Conservation (phyloP, 2,888 invertebrate genomes). For the Mylabris sibirica region DNA sequence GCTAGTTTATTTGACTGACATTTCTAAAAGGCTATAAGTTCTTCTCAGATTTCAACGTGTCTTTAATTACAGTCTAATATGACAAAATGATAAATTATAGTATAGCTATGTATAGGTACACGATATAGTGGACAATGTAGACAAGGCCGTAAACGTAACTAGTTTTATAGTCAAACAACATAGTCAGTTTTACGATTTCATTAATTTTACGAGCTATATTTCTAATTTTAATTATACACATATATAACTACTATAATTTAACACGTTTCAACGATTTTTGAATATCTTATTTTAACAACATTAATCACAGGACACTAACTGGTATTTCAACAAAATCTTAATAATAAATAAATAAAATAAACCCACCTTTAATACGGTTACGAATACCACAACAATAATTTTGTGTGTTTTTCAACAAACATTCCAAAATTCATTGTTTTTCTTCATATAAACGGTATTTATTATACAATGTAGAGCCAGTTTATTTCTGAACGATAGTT, state of each 20-base stretch:
- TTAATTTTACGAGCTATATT: slow-evolving; percentile 13
- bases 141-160: slow-evolving; percentile 5
- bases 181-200: slow-evolving; percentile 7
- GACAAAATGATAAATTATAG: slow-evolving; percentile 14
- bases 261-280: slow-evolving; percentile 3
- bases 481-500: slow-evolving; percentile 23
- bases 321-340: neutral
- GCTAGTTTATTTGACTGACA: slow-evolving; percentile 13
- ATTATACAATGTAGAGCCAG: neutral
- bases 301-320: neutral
- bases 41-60: slow-evolving; percentile 12
- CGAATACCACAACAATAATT: neutral
- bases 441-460: neutral
- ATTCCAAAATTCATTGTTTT: slow-evolving; percentile 7
- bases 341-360: no score
- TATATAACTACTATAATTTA: neutral
- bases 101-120: neutral
- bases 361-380: neutral
- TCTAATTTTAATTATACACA: slow-evolving; percentile 2
- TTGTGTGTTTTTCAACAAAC: neutral
- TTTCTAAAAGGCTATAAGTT: slow-evolving; percentile 14
- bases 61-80: slow-evolving; percentile 13
- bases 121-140: slow-evolving; percentile 8
- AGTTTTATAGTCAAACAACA: slow-evolving; percentile 11
- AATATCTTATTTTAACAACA: neutral